Conservation (phyloP, 2,797 vertebrate genomes). For the Chrosomus eos region DNA sequence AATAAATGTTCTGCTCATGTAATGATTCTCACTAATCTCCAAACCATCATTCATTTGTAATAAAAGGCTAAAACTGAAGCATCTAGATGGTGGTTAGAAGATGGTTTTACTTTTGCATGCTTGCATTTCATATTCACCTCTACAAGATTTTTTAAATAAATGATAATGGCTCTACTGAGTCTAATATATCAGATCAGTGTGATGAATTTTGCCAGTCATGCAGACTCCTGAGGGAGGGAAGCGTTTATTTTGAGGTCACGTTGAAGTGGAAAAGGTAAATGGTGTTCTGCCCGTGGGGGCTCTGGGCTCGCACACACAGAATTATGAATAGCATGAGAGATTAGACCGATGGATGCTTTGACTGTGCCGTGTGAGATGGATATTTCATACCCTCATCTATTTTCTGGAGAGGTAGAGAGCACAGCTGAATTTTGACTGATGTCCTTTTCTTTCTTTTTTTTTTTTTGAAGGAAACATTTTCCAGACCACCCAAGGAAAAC, state of each 20-base stretch:
- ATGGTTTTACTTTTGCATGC: not conserved
- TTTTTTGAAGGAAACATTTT: slow-evolving; percentile 26
- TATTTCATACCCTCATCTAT: slow-evolving; percentile 53
- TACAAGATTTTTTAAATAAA: slow-evolving; percentile 18
- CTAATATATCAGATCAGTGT: slow-evolving; percentile 28
- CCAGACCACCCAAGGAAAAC: slow-evolving; percentile 8
- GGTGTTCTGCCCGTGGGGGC: slow-evolving; percentile 62
- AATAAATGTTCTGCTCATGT: not conserved
- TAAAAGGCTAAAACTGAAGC: not conserved
- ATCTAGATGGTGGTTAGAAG: too few species aligned
- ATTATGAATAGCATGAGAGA: slow-evolving; percentile 69
- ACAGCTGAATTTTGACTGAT: slow-evolving; percentile 62
- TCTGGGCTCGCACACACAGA: slow-evolving; percentile 56
- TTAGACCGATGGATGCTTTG: slow-evolving; percentile 63
- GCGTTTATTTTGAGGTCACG: slow-evolving; percentile 54
- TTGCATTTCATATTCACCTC: slow-evolving; percentile 14
- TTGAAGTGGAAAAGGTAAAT: slow-evolving; percentile 68
- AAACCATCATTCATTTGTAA: not conserved
- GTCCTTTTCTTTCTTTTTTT: slow-evolving; percentile 67
- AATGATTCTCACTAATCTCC: not conserved
- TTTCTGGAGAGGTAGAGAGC: slow-evolving; percentile 58
- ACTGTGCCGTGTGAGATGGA: slow-evolving; percentile 59
- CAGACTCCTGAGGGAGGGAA: slow-evolving; percentile 14
- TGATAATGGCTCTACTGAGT: slow-evolving; percentile 12
- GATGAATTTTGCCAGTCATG: slow-evolving; percentile 35